Base-by-base conservation (phyloP, 1,140 invertebrate genomes). In the Dolichoris vasculosae region DNA sequence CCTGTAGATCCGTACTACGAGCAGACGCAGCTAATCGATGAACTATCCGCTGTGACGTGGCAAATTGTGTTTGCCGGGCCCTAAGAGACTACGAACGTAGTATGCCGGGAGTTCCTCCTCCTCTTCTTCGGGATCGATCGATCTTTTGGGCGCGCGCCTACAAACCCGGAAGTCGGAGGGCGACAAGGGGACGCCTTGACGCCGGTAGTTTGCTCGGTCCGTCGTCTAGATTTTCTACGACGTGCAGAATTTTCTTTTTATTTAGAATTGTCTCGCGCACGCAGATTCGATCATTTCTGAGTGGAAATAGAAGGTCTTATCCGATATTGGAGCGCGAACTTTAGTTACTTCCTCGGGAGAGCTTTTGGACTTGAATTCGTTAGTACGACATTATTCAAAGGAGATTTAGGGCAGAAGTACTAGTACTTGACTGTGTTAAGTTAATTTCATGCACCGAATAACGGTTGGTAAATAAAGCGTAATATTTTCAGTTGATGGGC, bases 41-140 rank as follows among this genome's bases (percentile, higher is more conserved):
- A 89, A 89, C 88, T 90, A 90, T 91, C 88, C 89, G 88, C 89
- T 88, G 89, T 89, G 89, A 91, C 89, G 88, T 88, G 89, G 88
- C 86, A 91, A 91, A 91, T 91, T 90, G 90, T 88, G 87, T 90
- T 90, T 90, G 89, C 20, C 75, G 75, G 78, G 78, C 64, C 81
- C 38, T 86, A 79, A 83, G 85, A 83, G 85, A 83, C 43, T 78
- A 15, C 76, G 75, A 59, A 17, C 20, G 48, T 51, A 51, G 20
- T 17, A 17, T 17, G 48, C 15, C 48, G 48, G 48, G 11, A 51
- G 48, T 51, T 51, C 48, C 48, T 11, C n/a, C n/a, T n/a, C n/a
- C n/a, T n/a, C n/a, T n/a, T n/a, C n/a, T n/a, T n/a, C n/a, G 48
- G 7, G 55, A 26, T 59, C 32, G 67, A 69, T 38, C 67, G 35